Evolutionary conservation across 2,797 vertebrate genomes (phyloP).

Genomic region (Staurois parvus): DNA sequence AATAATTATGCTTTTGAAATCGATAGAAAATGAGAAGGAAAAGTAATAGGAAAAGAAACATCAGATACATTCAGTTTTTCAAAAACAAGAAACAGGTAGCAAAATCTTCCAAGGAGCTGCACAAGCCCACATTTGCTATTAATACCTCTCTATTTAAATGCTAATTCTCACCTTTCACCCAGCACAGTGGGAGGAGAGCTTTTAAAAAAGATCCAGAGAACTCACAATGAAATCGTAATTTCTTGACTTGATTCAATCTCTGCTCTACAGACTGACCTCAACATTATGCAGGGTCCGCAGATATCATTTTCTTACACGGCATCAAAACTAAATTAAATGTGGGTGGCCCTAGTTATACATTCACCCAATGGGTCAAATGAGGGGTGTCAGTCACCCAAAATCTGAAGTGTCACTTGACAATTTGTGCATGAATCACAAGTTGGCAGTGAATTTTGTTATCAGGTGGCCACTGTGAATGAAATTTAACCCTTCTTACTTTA

Average conservation of each 20-base stretch:
- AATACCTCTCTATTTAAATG: slow-evolving; percentile 76
- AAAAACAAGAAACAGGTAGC: slow-evolving; percentile 48
- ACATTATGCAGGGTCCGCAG: background rate
- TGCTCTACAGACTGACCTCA: slow-evolving; percentile 59
- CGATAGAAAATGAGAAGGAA: slow-evolving; percentile 20
- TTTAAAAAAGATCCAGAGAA: slow-evolving; percentile 66
- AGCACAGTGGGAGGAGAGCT: slow-evolving; percentile 58
- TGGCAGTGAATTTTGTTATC: background rate
- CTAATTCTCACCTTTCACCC: slow-evolving; percentile 72
- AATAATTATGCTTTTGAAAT: background rate
- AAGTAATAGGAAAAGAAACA: slow-evolving; percentile 55
- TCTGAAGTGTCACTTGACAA: slow-evolving; percentile 41
- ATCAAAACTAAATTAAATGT: slow-evolving; percentile 10
- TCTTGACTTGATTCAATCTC: slow-evolving; percentile 65
- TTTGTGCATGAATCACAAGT: slow-evolving; percentile 18
- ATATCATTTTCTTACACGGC: slow-evolving; percentile 36
- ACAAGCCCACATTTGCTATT: slow-evolving; percentile 66
- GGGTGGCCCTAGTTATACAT: slow-evolving; percentile 10
- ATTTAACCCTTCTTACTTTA: background rate
- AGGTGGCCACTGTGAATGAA: too few species aligned
- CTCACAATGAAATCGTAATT: slow-evolving; percentile 70
- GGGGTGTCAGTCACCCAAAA: slow-evolving; percentile 20
- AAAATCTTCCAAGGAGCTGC: slow-evolving; percentile 56
- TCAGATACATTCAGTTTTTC: slow-evolving; percentile 59
- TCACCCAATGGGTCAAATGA: slow-evolving; percentile 19